Base-by-base conservation (phyloP, 2,113 vertebrate genomes). In the Manacus vitellinus region DNA sequence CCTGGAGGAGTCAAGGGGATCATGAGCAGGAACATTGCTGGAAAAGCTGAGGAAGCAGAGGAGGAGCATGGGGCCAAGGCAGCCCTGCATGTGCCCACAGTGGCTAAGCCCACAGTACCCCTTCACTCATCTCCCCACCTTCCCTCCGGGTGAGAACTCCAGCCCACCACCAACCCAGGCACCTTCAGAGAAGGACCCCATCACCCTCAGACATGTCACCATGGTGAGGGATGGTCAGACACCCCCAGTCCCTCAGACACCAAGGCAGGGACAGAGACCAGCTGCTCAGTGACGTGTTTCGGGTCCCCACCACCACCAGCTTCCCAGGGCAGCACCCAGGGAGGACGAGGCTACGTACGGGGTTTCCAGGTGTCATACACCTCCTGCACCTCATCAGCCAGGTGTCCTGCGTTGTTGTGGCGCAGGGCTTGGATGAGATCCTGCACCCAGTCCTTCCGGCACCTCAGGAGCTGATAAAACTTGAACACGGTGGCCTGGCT, bases 381-480 rank as follows among this genome's bases (percentile, higher is more conserved):
- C 0, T 23, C 55, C 93, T 97, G 96, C 76, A 97, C 91, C 76
- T 96, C 95, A 0, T 96, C 91, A 0, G 96, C 96, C 96, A 97
- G 72, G 71, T 97, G 83, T 16, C 93, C 95, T 0, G 96, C 91
- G 0, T 97, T 97, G 93, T 95, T 95, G 3, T 93, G 76, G 79
- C 44, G 93, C 80, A 97, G 68, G 0, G 94, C 96, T 0, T 80
- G 14, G 61, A 97, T 96, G 31, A 97, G 89, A 54, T 97, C 96
- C 5, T 1, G 31, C 27, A 96, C 96, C 96, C 96, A 97, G 56
- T 84, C 95, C 68, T 31, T 25, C 8, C 94, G 83, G 61, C 96
- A 97, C 79, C 14, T 92, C 86, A 95, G 73, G 76, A 71, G 16
- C 68, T 96, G 96, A 41, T 97, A 97, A 12, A 97, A 92, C 35